Conservation (phyloP, 2,888 invertebrate genomes). For the Calameuta filiformis region DNA sequence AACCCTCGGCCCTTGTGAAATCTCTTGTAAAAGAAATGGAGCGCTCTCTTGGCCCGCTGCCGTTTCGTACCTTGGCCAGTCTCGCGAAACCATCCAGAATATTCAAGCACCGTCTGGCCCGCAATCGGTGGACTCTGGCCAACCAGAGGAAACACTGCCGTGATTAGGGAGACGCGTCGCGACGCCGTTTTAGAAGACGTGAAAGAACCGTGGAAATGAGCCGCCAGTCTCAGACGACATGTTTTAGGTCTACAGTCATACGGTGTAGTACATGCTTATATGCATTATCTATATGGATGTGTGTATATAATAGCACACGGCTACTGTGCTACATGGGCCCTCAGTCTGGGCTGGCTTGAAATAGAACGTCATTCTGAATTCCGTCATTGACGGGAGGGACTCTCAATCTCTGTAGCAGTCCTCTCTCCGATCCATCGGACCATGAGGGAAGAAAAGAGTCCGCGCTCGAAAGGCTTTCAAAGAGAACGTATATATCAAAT, state of each 20-base stretch:
- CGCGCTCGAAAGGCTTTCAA: not conserved
- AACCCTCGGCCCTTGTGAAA: not conserved
- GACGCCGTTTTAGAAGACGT: not conserved
- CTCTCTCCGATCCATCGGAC: not conserved
- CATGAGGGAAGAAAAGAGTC: not conserved
- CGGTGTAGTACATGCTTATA: not conserved
- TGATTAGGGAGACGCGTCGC: not conserved
- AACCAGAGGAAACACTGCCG: not conserved
- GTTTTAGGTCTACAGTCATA: too few species aligned
- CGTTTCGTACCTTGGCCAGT: not conserved
- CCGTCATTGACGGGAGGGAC: not conserved
- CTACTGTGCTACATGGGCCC: not conserved
- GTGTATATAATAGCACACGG: not conserved
- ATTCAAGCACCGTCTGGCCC: not conserved
- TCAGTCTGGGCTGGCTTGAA: not conserved
- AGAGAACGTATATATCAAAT: not conserved
- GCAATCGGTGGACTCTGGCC: not conserved
- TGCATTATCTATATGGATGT: not conserved
- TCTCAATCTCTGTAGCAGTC: not conserved
- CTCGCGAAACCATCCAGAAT: not conserved
- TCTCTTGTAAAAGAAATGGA: not conserved
- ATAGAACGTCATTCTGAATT: not conserved
- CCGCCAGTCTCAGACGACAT: not conserved
- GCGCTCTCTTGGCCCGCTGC: not conserved
- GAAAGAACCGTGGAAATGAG: conserved; percentile 6